Percentiles rank a stretch among this genome's conserved stretches.
phyloP scores from a whole-genome alignment of 2,797 vertebrate genomes.

The Aselliscus stoliczkanus region DNA sequence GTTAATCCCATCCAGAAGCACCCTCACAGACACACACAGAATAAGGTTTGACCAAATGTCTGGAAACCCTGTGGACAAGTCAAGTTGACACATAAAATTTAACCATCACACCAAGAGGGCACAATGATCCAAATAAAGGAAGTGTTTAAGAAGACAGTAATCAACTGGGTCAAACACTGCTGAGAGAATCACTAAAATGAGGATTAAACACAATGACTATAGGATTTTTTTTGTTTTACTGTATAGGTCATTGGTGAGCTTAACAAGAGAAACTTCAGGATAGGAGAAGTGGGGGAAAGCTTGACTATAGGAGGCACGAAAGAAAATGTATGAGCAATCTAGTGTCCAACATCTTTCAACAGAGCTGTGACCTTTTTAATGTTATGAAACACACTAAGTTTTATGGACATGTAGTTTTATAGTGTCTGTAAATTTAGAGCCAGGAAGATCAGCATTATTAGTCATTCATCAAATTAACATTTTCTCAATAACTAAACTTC shows the following conservation, averaged over 20 bases:
- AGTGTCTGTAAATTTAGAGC: neutral
- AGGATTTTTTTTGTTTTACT: neutral
- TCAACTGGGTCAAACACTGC: neutral
- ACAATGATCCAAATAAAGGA: neutral
- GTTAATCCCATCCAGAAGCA: neutral
- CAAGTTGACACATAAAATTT: neutral
- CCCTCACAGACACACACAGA: neutral
- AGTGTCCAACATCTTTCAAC: neutral
- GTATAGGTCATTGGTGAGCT: neutral
- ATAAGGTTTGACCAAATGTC: neutral
- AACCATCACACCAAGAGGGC: neutral
- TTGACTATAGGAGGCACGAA: neutral
- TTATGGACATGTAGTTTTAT: conserved; percentile 3
- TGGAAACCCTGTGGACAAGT: neutral
- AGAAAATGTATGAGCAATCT: neutral
- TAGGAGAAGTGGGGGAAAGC: neutral
- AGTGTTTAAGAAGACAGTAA: neutral
- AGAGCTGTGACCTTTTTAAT: conserved; percentile 16
- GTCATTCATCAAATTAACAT: neutral
- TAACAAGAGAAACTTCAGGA: neutral
- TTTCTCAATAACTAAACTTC: neutral
- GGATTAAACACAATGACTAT: neutral
- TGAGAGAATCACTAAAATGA: neutral
- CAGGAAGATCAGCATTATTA: neutral
- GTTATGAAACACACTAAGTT: neutral